Conservation (phyloP, 1,140 invertebrate genomes). For the Orchesella cincta region DNA sequence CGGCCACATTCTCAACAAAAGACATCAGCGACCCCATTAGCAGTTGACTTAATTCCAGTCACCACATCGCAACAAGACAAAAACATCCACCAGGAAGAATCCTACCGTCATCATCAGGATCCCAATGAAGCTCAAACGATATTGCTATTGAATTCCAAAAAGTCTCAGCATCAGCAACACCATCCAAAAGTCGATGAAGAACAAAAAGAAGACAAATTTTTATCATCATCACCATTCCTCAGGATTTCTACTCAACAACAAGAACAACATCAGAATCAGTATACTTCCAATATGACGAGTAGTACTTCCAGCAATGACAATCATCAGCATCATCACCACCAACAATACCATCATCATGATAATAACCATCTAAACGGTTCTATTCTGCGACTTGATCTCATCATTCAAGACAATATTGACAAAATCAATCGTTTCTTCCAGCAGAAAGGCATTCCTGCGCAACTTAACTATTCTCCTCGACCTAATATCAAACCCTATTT, state of each 20-base stretch:
- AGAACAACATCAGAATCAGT: background rate
- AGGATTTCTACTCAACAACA: background rate
- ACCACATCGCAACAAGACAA: background rate
- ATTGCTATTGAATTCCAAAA: slow-evolving; percentile 14
- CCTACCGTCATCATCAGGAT: background rate
- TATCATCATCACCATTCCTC: background rate
- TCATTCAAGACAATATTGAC: slow-evolving; percentile 46
- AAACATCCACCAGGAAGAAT: background rate
- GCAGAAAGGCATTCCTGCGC: slow-evolving; percentile 38
- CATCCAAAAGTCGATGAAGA: background rate
- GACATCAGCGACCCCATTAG: background rate
- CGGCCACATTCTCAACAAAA: background rate
- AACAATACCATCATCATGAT: slow-evolving; percentile 24
- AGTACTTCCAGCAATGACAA: background rate
- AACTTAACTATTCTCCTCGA: slow-evolving; percentile 17
- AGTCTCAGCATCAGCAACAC: slow-evolving; percentile 6
- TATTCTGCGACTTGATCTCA: slow-evolving; percentile 41
- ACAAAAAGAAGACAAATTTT: slow-evolving; percentile 30
- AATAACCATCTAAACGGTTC: slow-evolving; percentile 11
- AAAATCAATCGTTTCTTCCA: slow-evolving; percentile 42
- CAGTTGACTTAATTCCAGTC: background rate
- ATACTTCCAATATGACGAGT: background rate
- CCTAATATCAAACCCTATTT: background rate
- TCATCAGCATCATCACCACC: background rate
- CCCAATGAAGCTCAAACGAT: background rate